Percentiles rank a stretch among this genome's conserved stretches.
These are phyloP conservation scores for Catocala sponsa DNA, from an alignment of 2,888 invertebrate species.

Conservation along the genomic window DNA sequence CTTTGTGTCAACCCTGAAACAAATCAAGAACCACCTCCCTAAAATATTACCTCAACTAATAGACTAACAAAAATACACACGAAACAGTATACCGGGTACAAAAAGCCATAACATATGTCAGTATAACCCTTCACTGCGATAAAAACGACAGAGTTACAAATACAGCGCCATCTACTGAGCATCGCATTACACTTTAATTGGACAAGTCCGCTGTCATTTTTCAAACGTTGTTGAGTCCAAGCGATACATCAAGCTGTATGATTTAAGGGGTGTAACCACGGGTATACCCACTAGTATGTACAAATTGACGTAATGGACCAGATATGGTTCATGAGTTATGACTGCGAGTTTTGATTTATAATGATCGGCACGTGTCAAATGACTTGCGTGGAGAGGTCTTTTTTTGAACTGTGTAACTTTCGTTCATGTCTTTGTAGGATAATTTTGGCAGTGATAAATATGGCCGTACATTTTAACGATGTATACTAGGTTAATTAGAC, in stretches of 20 bases:
- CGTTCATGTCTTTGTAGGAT: background rate
- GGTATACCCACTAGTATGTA: slow-evolving; percentile 59
- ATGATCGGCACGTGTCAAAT: slow-evolving; percentile 31
- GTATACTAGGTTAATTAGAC: too few species aligned
- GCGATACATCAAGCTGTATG: slow-evolving; percentile 59
- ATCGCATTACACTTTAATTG: slow-evolving; percentile 82
- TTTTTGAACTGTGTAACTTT: slow-evolving; percentile 1
- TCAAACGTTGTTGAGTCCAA: slow-evolving; percentile 56
- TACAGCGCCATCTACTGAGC: slow-evolving; percentile 58
- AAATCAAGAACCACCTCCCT: too few species aligned
- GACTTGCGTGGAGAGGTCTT: slow-evolving; percentile 17
- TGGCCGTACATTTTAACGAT: too few species aligned
- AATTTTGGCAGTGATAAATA: background rate
- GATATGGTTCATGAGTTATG: slow-evolving; percentile 28
- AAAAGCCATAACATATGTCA: slow-evolving; percentile 20
- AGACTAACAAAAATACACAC: slow-evolving; percentile 8
- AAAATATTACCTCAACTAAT: slow-evolving; percentile 8
- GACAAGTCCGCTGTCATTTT: slow-evolving; percentile 70
- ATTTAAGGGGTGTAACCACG: slow-evolving; percentile 58
- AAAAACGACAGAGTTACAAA: slow-evolving; percentile 54
- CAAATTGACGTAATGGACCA: slow-evolving; percentile 61
- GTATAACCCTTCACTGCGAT: slow-evolving; percentile 37
- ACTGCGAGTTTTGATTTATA: slow-evolving; percentile 33
- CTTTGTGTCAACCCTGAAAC: slow-evolving; percentile 3
- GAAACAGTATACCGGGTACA: slow-evolving; percentile 7